Base-by-base conservation (phyloP, 2,797 vertebrate genomes). In the Pelodytes ibericus region DNA sequence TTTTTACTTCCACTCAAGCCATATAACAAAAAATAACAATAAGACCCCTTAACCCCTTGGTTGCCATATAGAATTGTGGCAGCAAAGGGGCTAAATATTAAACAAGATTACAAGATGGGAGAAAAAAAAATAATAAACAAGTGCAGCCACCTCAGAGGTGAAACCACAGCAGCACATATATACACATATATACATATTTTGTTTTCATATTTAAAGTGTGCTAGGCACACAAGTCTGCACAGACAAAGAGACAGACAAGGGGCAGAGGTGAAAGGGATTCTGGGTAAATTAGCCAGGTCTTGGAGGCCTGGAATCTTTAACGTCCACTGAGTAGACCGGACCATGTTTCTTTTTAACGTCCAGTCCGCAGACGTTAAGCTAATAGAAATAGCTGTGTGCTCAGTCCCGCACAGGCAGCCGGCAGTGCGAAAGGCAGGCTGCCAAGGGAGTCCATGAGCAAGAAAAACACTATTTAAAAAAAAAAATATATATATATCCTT, bases 241-340 rank as follows among this genome's bases (percentile, higher is more conserved):
- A 66, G 62, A 72, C 74, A 63, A 63, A 75, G 30, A 61, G 74
- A 75, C 53, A 70, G 47, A 56, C 58, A 53, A 33, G 53, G 39
- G 56, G 69, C 36, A 49, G 67, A 71, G 47, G 58, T 18, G 24
- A 72, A 67, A 59, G 30, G 69, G 75, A 66, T 36, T 71, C 24
- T 72, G 75, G 70, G 63, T 72, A 67, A 72, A 67, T 78, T 78
- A 78, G 75, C 75, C 75, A 78, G 75, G 75, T 60, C 70, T 78
- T 56, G 39, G 20, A 78, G 70, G 70, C 70, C 75, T 78, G 75
- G 63, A 78, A 59, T 51, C 59, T 78, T 78, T 78, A 78, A 67
- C 61, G 75, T 78, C 75, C 75, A 78, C 75, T 78, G 69, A 72
- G 75, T 78, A 44, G 75, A 78, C 75, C 75, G 70, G 75, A 72